A percentile compares a stretch with the other conserved stretches of the same genome.
Evolutionary conservation across 2,797 vertebrate genomes (phyloP).

Genomic region (Orestias chungarensis): DNA sequence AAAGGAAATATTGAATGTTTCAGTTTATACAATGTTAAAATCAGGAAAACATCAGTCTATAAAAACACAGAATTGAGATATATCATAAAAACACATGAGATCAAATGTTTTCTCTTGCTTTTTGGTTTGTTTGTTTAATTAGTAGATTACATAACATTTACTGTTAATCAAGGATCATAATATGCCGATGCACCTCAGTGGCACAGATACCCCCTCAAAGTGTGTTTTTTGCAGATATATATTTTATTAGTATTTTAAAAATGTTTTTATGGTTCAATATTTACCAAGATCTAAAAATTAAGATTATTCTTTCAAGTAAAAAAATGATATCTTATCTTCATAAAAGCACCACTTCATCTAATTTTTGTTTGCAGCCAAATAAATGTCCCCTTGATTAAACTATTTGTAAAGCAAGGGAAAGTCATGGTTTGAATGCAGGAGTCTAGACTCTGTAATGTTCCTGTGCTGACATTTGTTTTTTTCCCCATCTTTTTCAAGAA

Average conservation of each 20-base stretch:
- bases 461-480: neutral
- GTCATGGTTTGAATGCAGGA: too few relatives aligned
- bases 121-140: too few relatives aligned
- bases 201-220: too few relatives aligned
- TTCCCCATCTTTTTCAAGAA: neutral
- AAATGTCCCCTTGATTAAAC: neutral
- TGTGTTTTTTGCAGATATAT: too few relatives aligned
- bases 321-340: neutral
- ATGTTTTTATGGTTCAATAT: too few relatives aligned
- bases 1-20: neutral
- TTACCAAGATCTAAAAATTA: too few relatives aligned
- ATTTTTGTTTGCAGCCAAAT: neutral
- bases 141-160: too few relatives aligned
- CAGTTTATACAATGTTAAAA: conserved; percentile 5
- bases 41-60: neutral
- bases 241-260: too few relatives aligned
- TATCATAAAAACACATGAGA: neutral
- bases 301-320: too few relatives aligned
- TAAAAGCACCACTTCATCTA: neutral
- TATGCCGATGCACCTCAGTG: too few relatives aligned
- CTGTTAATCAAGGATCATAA: too few relatives aligned
- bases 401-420: neutral
- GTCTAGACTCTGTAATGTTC: neutral
- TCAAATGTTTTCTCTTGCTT: neutral
- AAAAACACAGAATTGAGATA: neutral